Evolutionary conservation across 2,888 invertebrate genomes (phyloP), one percentile per base, ranked within the genome.

Genomic region (Noctua comes): DNA sequence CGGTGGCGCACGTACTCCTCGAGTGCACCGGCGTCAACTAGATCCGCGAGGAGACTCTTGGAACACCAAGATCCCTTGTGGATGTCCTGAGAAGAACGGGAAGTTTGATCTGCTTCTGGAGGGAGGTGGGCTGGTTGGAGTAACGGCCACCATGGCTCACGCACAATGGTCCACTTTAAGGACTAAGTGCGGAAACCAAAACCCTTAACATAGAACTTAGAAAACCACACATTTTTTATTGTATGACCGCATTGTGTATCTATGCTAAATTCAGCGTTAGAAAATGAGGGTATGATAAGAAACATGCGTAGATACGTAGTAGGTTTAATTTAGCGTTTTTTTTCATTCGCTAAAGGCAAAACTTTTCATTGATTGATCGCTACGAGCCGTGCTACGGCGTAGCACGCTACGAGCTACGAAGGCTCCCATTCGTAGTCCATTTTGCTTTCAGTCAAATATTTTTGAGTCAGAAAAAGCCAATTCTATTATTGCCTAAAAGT

Each of bases 361-460:
- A 40, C 2, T n/a, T 43, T 10, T 18, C 18, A 7, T 40, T 48
- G 11, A 24, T 18, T 18, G 18, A 2, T 27, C 1, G 46, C 57
- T 66, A 57, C 46, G 66, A 1, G 11, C 6, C 21, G 36, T 24
- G 66, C 48, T 77, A 59, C 79, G 57, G n/a, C 68, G 57, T 59
- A 79, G 79, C 79, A 59, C 1, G 16, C 64, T 51, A 54, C n/a
- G 46, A n/a, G 51, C 51, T 74, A 59, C 13, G 76, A 5, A 40
- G n/a, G 43, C 43, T 51, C 2, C 1, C 24, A 27, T 51, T 51
- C 13, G 2, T 18, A 24, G 18, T 6, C 24, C 27, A 8, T 74
- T 40, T 73, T 48, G 13, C 6, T 46, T 46, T 5, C n/a, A 21
- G 5, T 69, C 57, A 57, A 57, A 69, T 43, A 16, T 24, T 70